phyloP scores from a whole-genome alignment of 2,888 invertebrate genomes.

The Amblyjoppa proteus region DNA sequence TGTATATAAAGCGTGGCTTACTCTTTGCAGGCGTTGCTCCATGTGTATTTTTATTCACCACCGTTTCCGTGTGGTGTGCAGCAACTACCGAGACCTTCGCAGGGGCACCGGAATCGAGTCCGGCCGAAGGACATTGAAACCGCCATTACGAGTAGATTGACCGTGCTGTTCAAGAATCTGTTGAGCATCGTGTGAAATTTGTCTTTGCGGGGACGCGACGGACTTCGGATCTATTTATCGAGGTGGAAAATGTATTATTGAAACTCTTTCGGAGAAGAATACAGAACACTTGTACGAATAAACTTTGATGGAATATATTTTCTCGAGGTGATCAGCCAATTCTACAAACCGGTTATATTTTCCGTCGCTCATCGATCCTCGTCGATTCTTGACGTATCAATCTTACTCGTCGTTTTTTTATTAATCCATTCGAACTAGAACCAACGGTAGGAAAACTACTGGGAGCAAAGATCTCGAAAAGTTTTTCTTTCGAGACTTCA shows the following conservation, averaged over 20 bases:
- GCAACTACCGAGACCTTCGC: slow-evolving; percentile 89
- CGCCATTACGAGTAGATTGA: slow-evolving; percentile 71
- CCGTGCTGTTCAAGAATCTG: slow-evolving; percentile 79
- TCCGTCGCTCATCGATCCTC: background rate
- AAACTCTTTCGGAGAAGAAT: background rate
- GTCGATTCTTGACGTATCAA: background rate
- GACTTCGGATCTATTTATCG: background rate
- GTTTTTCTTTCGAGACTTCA: background rate
- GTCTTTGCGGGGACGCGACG: background rate
- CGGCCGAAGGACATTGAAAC: slow-evolving; percentile 79
- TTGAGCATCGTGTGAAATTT: slow-evolving; percentile 67
- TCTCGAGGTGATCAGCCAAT: background rate
- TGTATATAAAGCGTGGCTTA: background rate
- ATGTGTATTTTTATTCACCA: slow-evolving; percentile 90
- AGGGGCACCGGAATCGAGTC: slow-evolving; percentile 79
- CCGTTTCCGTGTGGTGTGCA: slow-evolving; percentile 89
- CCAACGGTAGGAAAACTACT: too few relatives aligned
- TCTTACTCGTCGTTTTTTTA: background rate
- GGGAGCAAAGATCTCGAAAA: background rate
- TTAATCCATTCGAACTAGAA: too few relatives aligned
- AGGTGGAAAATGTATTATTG: background rate
- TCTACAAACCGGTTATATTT: background rate
- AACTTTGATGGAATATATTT: background rate
- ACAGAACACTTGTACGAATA: too few relatives aligned
- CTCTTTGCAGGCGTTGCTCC: slow-evolving; percentile 89